Base-by-base conservation (phyloP, 2,888 invertebrate genomes). In the Lepidocyrtoides sp. region DNA sequence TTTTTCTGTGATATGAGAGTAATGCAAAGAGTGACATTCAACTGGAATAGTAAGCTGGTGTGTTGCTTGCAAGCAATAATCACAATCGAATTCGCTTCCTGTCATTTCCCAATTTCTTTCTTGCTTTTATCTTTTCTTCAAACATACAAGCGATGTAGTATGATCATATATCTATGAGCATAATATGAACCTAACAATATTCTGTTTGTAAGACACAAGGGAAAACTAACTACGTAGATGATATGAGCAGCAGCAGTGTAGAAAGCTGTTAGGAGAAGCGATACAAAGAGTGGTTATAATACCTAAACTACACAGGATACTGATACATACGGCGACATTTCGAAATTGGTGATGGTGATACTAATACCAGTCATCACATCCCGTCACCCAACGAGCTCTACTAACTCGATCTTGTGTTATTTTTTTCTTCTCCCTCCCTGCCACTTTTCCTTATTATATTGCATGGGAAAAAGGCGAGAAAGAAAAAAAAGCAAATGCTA, bases 41-140 rank as follows among this genome's bases (percentile, higher is more conserved):
- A n/a, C n/a, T n/a, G n/a, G n/a, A n/a, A n/a, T n/a, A n/a, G n/a
- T n/a, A n/a, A n/a, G n/a, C n/a, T n/a, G n/a, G n/a, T n/a, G n/a
- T n/a, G n/a, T n/a, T n/a, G n/a, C n/a, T n/a, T n/a, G n/a, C n/a
- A n/a, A 32, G 69, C 79, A 51, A 82, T 82, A 82, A 84, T 84
- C 75, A 60, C 91, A 91, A 87, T 91, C 91, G 75, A 87, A 91
- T 91, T 91, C 91, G 72, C 82, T 72, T 86, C 83, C 87, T 83
- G 85, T 75, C 85, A 91, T 87, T 89, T 89, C 77, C 84, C 89
- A 75, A 84, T 84, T 79, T 79, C 54, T 79, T 32, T 79, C 20
- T 79, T 8, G 10, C 36, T 23, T 77, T 51, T 14, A 29, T 83
- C 83, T 36, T 85, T 72, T 26, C 72, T 1, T 44, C n/a, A n/a